A percentile compares a stretch with the other conserved stretches of the same genome.
Evolutionary conservation across 2,797 vertebrate genomes (phyloP).

Genomic region (Leptatherina wallacei): DNA sequence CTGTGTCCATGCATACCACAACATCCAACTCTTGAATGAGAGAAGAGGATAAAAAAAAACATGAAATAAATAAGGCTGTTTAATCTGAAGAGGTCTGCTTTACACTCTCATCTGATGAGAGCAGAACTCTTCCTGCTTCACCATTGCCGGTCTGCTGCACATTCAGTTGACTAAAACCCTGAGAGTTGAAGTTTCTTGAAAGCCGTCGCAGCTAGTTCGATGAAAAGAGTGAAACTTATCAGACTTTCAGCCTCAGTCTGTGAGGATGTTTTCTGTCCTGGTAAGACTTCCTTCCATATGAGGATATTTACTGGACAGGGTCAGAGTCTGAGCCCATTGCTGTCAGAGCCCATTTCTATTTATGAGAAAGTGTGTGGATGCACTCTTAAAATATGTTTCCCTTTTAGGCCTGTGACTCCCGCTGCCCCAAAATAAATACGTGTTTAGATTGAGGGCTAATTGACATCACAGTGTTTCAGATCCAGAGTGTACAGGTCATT

Average conservation of each 20-base stretch:
- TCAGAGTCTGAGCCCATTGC: slow-evolving; percentile 23
- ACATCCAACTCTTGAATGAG: slow-evolving; percentile 60
- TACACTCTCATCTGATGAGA: slow-evolving; percentile 47
- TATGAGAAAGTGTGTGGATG: slow-evolving; percentile 12
- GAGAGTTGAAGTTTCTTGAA: slow-evolving; percentile 11
- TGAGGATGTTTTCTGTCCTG: slow-evolving; percentile 44
- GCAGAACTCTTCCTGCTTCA: slow-evolving; percentile 33
- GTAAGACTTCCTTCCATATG: slow-evolving; percentile 19
- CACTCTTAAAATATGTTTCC: slow-evolving; percentile 45
- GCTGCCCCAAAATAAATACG: slow-evolving; percentile 63
- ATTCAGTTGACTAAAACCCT: slow-evolving; percentile 17
- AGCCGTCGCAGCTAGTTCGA: slow-evolving; percentile 16
- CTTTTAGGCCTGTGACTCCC: slow-evolving; percentile 45
- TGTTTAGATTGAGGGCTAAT: slow-evolving; percentile 52
- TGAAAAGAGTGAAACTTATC: slow-evolving; percentile 27
- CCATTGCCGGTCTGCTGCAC: slow-evolving; percentile 17
- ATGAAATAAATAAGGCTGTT: slow-evolving; percentile 53
- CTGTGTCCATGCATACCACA: slow-evolving; percentile 53
- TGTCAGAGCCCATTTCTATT: slow-evolving; percentile 22
- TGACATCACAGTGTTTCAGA: slow-evolving; percentile 64
- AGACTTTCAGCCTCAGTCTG: slow-evolving; percentile 20
- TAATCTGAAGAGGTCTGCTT: slow-evolving; percentile 50
- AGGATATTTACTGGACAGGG: slow-evolving; percentile 19
- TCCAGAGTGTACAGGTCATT: slow-evolving; percentile 48
- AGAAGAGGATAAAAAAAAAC: slow-evolving; percentile 47